phyloP scores from a whole-genome alignment of 2,113 vertebrate species.

The Capra hircus region DNA sequence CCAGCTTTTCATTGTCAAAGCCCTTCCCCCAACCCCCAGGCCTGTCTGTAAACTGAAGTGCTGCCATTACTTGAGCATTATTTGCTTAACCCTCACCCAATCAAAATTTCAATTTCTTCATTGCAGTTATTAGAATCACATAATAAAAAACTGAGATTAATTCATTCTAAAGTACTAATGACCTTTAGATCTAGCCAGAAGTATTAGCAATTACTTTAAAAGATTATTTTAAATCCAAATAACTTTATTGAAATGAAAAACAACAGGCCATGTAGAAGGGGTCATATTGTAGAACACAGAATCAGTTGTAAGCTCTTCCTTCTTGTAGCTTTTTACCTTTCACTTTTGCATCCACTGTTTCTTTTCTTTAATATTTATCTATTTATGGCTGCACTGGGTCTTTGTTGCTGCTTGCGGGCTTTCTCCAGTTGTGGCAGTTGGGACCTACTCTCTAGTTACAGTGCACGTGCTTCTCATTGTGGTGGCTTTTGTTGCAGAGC shows the following conservation, averaged over 20 bases:
- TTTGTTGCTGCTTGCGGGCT: neutral
- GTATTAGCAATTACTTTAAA: constrained; percentile 6
- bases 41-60: neutral
- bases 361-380: neutral
- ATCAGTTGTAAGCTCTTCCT: neutral
- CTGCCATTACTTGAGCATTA: neutral
- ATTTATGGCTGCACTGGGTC: neutral
- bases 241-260: constrained; percentile 28
- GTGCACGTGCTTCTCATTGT: neutral
- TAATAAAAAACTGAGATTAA: neutral
- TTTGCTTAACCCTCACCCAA: neutral
- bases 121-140: neutral
- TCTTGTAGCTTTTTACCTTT: neutral
- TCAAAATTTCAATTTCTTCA: neutral
- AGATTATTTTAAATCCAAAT: neutral
- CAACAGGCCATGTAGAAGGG: neutral
- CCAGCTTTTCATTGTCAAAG: neutral
- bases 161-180: neutral
- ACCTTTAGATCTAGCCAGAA: neutral
- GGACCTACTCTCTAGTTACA: neutral
- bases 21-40: neutral
- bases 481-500: neutral
- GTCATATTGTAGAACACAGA: neutral
- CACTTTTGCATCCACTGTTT: neutral
- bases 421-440: neutral